These are phyloP conservation scores for Drosophila persimilis DNA, from an alignment of 1,140 invertebrate species.

Conservation along the genomic window DNA sequence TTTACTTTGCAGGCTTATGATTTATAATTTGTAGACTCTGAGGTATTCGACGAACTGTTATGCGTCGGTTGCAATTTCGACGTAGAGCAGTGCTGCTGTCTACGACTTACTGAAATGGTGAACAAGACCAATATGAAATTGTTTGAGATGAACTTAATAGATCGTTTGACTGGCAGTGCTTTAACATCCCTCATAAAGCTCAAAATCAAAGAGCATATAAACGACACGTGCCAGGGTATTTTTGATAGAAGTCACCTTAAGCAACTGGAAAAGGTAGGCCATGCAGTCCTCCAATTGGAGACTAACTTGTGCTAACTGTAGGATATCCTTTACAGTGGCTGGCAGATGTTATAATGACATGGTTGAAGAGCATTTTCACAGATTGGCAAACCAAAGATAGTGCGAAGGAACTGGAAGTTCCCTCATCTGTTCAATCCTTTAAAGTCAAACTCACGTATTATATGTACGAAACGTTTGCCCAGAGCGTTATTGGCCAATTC, in stretches of 20 bases:
- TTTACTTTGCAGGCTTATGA: not conserved
- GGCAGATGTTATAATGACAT: slow-evolving; percentile 91
- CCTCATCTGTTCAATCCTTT: slow-evolving; percentile 87
- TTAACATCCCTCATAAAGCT: slow-evolving; percentile 91
- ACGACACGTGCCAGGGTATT: slow-evolving; percentile 90
- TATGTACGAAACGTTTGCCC: slow-evolving; percentile 94
- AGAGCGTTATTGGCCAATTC: slow-evolving; percentile 94
- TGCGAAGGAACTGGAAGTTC: slow-evolving; percentile 84
- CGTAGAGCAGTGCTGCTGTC: slow-evolving; percentile 89
- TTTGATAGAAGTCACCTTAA: slow-evolving; percentile 91
- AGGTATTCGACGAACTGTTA: slow-evolving; percentile 84
- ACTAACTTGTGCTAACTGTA: not conserved
- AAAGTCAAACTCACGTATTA: slow-evolving; percentile 92
- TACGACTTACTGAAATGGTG: slow-evolving; percentile 89
- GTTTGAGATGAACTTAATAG: slow-evolving; percentile 90
- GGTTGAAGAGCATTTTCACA: slow-evolving; percentile 91
- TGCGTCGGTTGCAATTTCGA: slow-evolving; percentile 90
- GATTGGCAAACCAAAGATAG: slow-evolving; percentile 84
- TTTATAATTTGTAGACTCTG: slow-evolving; percentile 80
- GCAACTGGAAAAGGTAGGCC: slow-evolving; percentile 87
- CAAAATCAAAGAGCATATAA: slow-evolving; percentile 91
- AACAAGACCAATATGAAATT: slow-evolving; percentile 90
- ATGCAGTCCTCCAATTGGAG: not conserved
- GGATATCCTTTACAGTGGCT: slow-evolving; percentile 87
- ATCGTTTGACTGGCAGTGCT: slow-evolving; percentile 91